These are phyloP conservation scores for Chloroceryle aenea DNA, from an alignment of 2,113 vertebrate species.

Conservation along the genomic window DNA sequence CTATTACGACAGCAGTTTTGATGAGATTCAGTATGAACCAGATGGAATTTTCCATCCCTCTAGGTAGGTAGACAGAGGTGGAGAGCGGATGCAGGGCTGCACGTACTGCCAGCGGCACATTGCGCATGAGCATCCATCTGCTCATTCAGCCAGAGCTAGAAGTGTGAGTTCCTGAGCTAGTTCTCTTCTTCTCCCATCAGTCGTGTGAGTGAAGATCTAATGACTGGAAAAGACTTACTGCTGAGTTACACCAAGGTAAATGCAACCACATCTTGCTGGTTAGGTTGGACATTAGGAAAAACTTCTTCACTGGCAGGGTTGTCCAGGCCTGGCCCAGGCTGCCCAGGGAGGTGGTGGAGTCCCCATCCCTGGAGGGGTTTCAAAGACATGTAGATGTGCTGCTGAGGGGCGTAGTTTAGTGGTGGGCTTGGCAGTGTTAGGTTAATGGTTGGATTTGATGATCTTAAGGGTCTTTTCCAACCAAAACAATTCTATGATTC, in stretches of 20 bases:
- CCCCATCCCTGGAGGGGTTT: too few relatives aligned
- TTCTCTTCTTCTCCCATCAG: not conserved
- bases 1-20: conserved; percentile 21
- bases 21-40: conserved; percentile 4
- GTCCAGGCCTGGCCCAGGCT: too few relatives aligned
- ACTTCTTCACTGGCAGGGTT: too few relatives aligned
- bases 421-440: too few relatives aligned
- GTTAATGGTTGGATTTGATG: too few relatives aligned
- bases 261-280: not conserved
- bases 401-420: too few relatives aligned
- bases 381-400: too few relatives aligned
- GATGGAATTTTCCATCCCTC: conserved; percentile 65
- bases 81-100: not conserved
- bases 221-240: not conserved
- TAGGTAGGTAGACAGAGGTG: conserved; percentile 19
- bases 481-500: not conserved
- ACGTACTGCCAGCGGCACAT: accelerated
- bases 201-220: not conserved
- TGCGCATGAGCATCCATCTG: not conserved
- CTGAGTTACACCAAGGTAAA: not conserved
- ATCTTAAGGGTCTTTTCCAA: too few relatives aligned
- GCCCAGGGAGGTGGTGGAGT: too few relatives aligned
- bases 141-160: not conserved
- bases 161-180: not conserved
- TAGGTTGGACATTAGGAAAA: too few relatives aligned